Base-by-base conservation (phyloP, 2,888 invertebrate genomes). In the Microplitis manilae region DNA sequence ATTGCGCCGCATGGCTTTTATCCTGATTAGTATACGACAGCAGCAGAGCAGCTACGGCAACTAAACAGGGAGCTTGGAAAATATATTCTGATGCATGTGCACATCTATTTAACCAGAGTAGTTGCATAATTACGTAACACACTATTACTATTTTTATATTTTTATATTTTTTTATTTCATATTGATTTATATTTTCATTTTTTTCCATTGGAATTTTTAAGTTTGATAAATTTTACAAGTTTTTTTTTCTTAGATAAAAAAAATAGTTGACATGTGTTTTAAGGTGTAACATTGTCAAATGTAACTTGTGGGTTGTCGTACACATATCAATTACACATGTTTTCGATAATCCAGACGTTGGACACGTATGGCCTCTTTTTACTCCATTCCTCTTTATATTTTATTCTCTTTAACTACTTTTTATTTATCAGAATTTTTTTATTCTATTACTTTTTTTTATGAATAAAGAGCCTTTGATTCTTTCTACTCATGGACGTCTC, bases 21-120 rank as follows among this genome's bases (percentile, higher is more conserved):
- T 84, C 86, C 81, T 87, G 88, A 88, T 88, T 88, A 87, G 85
- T 87, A 84, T 81, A 82, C 83, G 83, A 84, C 84, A 81, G 30
- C 2, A 30, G 2, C 30, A 30, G 30, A 30, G 2, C 30, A 30
- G 30, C 30, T 30, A 30, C 30, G 30, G 83, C 82, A 82, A 85
- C 17, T 17, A 17, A 17, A 17, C 84, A 82, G 73, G 78, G 71
- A 76, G 76, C 79, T 76, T 80, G 79, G 77, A 76, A 79, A 75
- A 70, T 78, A 76, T 81, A 80, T 78, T 81, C 72, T 78, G 83
- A 83, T 80, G 77, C 77, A 75, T 79, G 80, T 76, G 78, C 78
- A 74, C 69, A 78, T 79, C 69, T 78, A 78, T 78, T 79, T 30
- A 30, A 30, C 4, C 30, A 30, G 40, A 62, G 65, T 64, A 64